These are phyloP conservation scores for Oscheius sp. DNA, from an alignment of 1,140 invertebrate species.

Conservation along the genomic window DNA sequence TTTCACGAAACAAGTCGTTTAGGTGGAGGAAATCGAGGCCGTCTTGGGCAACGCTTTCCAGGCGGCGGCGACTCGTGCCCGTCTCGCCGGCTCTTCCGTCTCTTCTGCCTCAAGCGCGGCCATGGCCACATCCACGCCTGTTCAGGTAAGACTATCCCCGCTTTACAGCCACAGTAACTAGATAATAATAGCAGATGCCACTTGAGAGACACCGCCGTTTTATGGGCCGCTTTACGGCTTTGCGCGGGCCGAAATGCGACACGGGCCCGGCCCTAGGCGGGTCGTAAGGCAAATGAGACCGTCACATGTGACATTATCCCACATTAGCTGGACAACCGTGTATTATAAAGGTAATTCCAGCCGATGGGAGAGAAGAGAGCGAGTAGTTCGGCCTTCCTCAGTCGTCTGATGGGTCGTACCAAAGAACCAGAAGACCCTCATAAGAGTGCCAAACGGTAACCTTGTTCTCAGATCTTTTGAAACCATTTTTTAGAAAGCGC, in stretches of 20 bases:
- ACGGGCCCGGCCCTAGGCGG: neutral
- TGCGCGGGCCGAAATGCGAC: neutral
- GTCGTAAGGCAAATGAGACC: too few relatives aligned
- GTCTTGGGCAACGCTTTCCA: slow-evolving; percentile 18
- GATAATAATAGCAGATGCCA: neutral
- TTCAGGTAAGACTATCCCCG: neutral
- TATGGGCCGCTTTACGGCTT: neutral
- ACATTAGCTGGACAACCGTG: too few relatives aligned
- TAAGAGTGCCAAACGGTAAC: neutral
- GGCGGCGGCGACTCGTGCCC: neutral
- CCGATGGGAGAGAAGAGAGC: neutral
- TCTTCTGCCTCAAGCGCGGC: too few relatives aligned
- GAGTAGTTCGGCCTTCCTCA: neutral
- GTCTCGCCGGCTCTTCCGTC: neutral
- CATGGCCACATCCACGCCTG: neutral
- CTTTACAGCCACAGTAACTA: neutral
- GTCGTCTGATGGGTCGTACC: neutral
- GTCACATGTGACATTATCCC: too few relatives aligned
- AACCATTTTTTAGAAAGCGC: slow-evolving; percentile 24
- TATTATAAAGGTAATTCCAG: neutral
- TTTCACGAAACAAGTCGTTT: neutral
- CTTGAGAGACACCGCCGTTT: neutral
- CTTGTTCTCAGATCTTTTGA: neutral
- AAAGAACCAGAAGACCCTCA: neutral
- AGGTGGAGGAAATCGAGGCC: slow-evolving; percentile 28